Conservation (phyloP, 2,797 vertebrate species). For the Eurystomus glaucurus region DNA sequence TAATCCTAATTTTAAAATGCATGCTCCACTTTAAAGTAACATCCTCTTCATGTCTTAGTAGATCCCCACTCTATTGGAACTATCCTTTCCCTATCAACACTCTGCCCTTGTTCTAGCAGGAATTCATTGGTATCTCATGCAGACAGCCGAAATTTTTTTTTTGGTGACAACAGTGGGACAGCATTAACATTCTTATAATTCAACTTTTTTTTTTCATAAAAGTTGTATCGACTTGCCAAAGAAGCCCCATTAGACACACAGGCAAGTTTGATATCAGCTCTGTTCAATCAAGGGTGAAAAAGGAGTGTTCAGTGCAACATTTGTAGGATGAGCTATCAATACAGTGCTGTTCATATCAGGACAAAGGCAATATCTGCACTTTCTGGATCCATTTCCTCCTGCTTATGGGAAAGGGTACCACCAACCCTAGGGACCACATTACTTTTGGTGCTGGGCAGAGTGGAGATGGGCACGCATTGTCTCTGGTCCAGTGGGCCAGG, state of each 20-base stretch:
- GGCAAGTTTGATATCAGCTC: neutral
- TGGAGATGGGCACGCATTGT: accelerated
- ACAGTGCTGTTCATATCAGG: neutral
- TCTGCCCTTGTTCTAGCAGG: neutral
- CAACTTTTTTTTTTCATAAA: neutral
- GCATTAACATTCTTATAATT: neutral
- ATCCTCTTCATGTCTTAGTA: neutral
- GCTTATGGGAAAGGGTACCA: neutral
- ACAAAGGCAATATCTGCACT: neutral
- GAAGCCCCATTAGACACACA: neutral
- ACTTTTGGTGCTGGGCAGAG: neutral
- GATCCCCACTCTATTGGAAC: neutral
- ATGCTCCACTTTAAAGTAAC: neutral
- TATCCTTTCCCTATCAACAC: neutral
- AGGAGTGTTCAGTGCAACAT: neutral
- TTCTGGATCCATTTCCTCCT: neutral
- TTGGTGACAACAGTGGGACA: neutral
- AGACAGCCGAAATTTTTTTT: neutral
- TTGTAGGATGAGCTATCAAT: neutral
- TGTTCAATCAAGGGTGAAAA: neutral
- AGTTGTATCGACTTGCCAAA: neutral
- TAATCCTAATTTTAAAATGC: neutral
- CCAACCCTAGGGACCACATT: accelerated
- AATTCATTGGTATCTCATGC: neutral
- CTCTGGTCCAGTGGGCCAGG: neutral